Percentiles rank a stretch among this genome's conserved stretches.
Evolutionary conservation across 1,140 invertebrate species (phyloP).

Genomic region (Thaumetopoea pityocampa): DNA sequence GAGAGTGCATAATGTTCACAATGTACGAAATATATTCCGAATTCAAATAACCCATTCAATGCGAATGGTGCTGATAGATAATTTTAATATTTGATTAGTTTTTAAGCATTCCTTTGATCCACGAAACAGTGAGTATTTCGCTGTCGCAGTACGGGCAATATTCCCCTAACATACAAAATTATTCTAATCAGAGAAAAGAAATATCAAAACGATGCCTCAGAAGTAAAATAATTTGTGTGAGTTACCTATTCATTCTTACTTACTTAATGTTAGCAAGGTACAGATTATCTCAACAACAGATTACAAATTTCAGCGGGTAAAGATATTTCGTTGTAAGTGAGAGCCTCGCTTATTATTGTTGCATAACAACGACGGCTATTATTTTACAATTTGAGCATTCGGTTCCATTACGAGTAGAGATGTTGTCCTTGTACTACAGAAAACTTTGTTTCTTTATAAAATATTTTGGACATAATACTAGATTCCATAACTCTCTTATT

Average conservation of each 20-base stretch:
- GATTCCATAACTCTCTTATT: slow-evolving; percentile 1
- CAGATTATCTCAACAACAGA: slow-evolving; percentile 29
- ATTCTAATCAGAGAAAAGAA: no score
- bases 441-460: slow-evolving; percentile 13
- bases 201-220: no score
- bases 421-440: slow-evolving; percentile 5
- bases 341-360: slow-evolving; percentile 33
- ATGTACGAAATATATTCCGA: no score
- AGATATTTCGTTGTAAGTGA: slow-evolving; percentile 32
- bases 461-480: slow-evolving; percentile 13
- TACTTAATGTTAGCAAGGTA: slow-evolving; percentile 28
- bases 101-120: no score
- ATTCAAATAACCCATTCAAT: no score
- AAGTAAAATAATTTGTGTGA: slow-evolving; percentile 17
- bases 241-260: slow-evolving; percentile 29
- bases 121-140: no score
- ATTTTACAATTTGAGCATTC: slow-evolving; percentile 28
- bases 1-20: no score
- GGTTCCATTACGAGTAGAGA: slow-evolving; percentile 20
- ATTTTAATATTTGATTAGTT: no score
- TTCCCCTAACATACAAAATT: no score
- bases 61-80: no score
- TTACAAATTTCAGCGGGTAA: slow-evolving; percentile 36
- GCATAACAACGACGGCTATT: slow-evolving; percentile 26
- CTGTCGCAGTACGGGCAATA: no score